A percentile compares a stretch with the other conserved stretches of the same genome.
phyloP scores from a whole-genome alignment of 2,888 invertebrate species.

The Calliopum simillimum region DNA sequence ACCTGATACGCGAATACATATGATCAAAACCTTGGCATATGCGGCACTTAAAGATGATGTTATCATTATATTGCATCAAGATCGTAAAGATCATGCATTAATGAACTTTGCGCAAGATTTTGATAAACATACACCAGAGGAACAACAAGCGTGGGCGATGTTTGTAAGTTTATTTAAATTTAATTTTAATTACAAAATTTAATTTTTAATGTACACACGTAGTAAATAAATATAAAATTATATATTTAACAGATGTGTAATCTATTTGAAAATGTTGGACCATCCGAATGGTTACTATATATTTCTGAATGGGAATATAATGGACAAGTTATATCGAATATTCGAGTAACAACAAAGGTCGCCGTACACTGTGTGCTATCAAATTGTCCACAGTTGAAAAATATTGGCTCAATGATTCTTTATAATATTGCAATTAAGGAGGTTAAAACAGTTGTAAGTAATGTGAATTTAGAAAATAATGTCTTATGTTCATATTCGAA shows the following conservation, averaged over 20 bases:
- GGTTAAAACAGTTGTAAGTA: constrained; percentile 97
- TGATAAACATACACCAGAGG: constrained; percentile 78
- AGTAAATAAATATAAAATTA: not conserved
- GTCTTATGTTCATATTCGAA: not conserved
- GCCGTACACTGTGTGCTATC: constrained; percentile 87
- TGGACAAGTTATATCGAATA: constrained; percentile 84
- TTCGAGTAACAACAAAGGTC: constrained; percentile 90
- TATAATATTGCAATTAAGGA: constrained; percentile 95
- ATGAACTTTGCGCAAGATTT: constrained; percentile 88
- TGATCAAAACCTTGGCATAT: constrained; percentile 79
- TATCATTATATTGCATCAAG: constrained; percentile 89
- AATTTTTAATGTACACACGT: not conserved
- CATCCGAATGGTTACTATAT: constrained; percentile 93
- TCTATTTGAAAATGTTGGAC: constrained; percentile 87
- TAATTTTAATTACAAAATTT: not conserved
- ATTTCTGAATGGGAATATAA: constrained; percentile 91
- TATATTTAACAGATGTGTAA: constrained; percentile 78
- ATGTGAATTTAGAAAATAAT: constrained; percentile 55
- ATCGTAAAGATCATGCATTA: constrained; percentile 86
- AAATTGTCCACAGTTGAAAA: constrained; percentile 78
- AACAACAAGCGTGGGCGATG: constrained; percentile 83
- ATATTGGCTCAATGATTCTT: constrained; percentile 86
- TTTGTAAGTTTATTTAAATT: constrained; percentile 73
- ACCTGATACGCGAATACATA: constrained; percentile 73
- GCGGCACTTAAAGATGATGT: constrained; percentile 90